Conservation (phyloP, 1,140 invertebrate species). For the Grapholita molesta region DNA sequence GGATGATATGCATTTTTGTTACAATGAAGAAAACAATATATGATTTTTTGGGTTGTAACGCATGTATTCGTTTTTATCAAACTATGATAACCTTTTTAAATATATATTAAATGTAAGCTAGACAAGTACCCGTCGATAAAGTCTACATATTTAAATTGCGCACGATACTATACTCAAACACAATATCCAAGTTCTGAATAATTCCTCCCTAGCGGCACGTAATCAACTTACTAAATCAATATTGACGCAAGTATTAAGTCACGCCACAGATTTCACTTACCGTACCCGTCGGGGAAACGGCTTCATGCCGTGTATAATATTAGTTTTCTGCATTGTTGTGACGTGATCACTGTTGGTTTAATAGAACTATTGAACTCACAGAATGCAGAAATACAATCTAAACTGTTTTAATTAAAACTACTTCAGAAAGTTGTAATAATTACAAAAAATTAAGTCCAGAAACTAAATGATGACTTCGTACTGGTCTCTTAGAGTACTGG, state of each 20-base stretch:
- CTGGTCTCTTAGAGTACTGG: no score
- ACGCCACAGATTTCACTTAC: conserved; percentile 1
- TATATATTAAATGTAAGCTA: no score
- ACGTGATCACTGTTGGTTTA: neutral
- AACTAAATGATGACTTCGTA: no score
- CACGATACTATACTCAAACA: neutral
- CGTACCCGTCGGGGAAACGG: neutral
- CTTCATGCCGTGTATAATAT: neutral
- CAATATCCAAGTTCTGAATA: neutral
- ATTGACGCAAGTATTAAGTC: conserved; percentile 13
- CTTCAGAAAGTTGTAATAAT: no score
- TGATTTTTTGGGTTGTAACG: no score
- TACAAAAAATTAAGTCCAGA: no score
- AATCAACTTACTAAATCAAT: conserved; percentile 14
- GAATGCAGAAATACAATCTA: neutral
- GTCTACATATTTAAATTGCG: neutral
- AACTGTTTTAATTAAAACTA: neutral
- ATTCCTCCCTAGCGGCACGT: neutral
- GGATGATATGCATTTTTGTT: no score
- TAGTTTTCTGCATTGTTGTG: conserved; percentile 2
- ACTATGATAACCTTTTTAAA: no score
- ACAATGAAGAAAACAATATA: no score
- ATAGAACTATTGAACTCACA: neutral
- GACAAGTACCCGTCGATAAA: neutral
- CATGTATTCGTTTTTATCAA: no score